phyloP scores from a whole-genome alignment of 1,140 invertebrate genomes.

The Drosophila gunungcola region DNA sequence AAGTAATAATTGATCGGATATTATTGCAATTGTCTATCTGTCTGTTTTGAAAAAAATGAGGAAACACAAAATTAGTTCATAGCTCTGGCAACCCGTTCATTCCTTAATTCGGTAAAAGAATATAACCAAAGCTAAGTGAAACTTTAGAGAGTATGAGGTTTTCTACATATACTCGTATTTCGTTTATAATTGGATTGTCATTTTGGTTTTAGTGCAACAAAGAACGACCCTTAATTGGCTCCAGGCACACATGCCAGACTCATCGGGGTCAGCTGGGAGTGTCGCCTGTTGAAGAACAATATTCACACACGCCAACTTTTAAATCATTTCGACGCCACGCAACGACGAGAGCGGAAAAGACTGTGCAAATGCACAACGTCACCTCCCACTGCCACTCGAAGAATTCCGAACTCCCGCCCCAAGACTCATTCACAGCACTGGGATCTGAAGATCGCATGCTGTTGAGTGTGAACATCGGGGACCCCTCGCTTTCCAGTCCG shows the following conservation, averaged over 20 bases:
- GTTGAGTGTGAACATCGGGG: constrained; percentile 70
- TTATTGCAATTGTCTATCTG: background rate
- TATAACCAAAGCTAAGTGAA: too few relatives aligned
- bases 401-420: background rate
- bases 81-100: too few relatives aligned
- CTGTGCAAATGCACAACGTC: background rate
- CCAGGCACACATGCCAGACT: background rate
- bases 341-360: constrained; percentile 34
- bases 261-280: background rate
- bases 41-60: too few relatives aligned
- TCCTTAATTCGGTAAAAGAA: too few relatives aligned
- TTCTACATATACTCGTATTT: too few relatives aligned
- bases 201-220: too few relatives aligned
- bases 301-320: constrained; percentile 59
- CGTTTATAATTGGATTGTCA: too few relatives aligned
- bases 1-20: constrained; percentile 15
- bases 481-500: constrained; percentile 2
- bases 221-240: constrained; percentile 12
- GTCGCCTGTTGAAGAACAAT: constrained; percentile 3
- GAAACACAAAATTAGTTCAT: too few relatives aligned
- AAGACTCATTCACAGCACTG: constrained; percentile 30
- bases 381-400: background rate
- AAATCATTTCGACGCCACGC: constrained; percentile 65
- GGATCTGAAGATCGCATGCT: constrained; percentile 70
- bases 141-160: too few relatives aligned